Base-by-base conservation (phyloP, 2,797 vertebrate species). In the Sebastes diaconus region DNA sequence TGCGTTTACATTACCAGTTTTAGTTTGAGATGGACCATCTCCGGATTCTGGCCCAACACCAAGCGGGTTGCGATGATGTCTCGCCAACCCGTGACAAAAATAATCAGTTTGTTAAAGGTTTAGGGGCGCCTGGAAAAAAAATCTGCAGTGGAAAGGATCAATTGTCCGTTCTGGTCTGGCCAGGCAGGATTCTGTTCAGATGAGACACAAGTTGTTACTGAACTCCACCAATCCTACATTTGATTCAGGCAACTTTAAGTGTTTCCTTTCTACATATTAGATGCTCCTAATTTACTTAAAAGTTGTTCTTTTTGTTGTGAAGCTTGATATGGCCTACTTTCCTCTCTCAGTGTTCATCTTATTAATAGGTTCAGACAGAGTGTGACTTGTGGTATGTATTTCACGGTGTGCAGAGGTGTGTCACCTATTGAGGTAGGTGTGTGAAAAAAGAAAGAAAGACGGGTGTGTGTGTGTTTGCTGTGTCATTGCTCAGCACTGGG, bases 321-420 rank as follows among this genome's bases (percentile, higher is more conserved):
- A 52, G 29, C 8, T 55, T n/a, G 8, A 24, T 34, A 4, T 32
- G 29, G 29, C 32, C 10, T 46, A 22, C 8, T 5, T 6, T 9
- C 63, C 8, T 42, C 39, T 42, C 39, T 42, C 12, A 10, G 9
- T 24, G 2, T 54, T 66, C 14, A 29, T 77, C 13, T 32, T 6
- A 20, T 30, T 16, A 7, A 5, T 11, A 16, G 2, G 4, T 3
- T 27, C 12, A 42, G 24, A 25, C 34, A 42, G 36, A 18, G 30
- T 80, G 34, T 58, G 8, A 30, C 34, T 22, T 46, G 16, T 63
- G 39, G 59, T 75, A 71, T 69, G 32, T 46, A 16, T 79, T 75
- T 79, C 67, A 55, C 7, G 6, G 42, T 57, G 10, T 24, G 46
- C 36, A 59, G 39, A 90, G 91, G 90, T 80, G 87, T 90, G 87